These are phyloP conservation scores for Plebejus anna DNA, from an alignment of 2,888 invertebrate genomes.

Conservation along the genomic window DNA sequence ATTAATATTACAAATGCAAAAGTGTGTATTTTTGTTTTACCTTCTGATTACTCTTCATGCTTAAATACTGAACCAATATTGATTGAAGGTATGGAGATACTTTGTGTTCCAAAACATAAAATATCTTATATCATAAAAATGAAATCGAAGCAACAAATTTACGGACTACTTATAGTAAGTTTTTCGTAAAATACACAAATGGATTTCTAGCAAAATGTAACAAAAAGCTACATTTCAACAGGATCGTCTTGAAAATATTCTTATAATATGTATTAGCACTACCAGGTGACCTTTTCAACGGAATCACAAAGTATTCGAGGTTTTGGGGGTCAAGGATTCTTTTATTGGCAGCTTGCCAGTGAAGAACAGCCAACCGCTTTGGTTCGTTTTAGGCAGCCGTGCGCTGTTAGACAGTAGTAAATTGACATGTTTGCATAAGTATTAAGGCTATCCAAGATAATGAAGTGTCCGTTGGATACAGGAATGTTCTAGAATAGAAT, in stretches of 20 bases:
- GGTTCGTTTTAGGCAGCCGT: slow-evolving; percentile 9
- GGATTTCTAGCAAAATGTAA: background rate
- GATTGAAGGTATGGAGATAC: too few species aligned
- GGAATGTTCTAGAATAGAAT: background rate
- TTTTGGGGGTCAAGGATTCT: slow-evolving; percentile 21
- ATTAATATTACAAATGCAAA: background rate
- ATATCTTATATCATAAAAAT: too few species aligned
- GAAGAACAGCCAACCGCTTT: slow-evolving; percentile 24
- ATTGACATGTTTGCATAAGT: slow-evolving; percentile 29
- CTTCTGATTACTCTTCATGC: too few species aligned
- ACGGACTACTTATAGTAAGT: too few species aligned
- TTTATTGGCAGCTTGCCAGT: slow-evolving; percentile 24
- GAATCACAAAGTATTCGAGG: slow-evolving; percentile 16
- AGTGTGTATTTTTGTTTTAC: background rate
- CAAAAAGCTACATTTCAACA: background rate
- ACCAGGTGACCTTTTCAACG: slow-evolving; percentile 11
- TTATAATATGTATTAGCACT: slow-evolving; percentile 5
- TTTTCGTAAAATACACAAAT: background rate
- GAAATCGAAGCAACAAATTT: too few species aligned
- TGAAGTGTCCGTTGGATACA: slow-evolving; percentile 19
- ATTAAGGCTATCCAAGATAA: slow-evolving; percentile 5
- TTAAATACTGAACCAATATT: too few species aligned
- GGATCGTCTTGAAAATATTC: too few species aligned
- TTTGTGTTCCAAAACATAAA: too few species aligned
- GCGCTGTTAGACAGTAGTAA: slow-evolving; percentile 18